Evolutionary conservation across 2,113 vertebrate species (phyloP), one percentile per base, ranked within the genome.

Genomic region (Hymenochirus boettgeri): DNA sequence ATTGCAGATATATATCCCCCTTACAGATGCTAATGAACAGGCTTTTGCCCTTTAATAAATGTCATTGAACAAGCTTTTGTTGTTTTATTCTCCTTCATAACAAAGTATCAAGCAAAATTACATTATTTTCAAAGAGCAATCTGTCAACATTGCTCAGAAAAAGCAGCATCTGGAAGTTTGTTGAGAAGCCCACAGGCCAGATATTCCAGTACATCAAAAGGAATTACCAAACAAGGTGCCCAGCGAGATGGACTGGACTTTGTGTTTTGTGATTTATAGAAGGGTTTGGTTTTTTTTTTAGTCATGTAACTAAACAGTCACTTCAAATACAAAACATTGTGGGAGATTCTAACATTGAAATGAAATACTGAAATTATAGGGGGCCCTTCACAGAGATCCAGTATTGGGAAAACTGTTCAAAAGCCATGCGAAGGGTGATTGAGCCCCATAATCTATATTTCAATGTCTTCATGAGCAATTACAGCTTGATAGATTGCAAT

Each of bases 131-230:
- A 58, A 57, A 67, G 46, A 67, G 46, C 51, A 22, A 67, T 57
- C 64, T 67, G 64, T 67, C 64, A 67, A 55, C 47, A 67, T 59
- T 52, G 33, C 64, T 67, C 59, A 67, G 50, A 27, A 47, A 47
- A 45, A 54, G 33, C 9, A 58, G 35, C 18, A 58, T 58, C 23
- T 42, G 23, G 50, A 27, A 29, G 10, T 67, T n/a, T 51, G 45
- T 35, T 48, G 12, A 51, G 8, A 19, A 52, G 55, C 64, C 55
- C 52, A n/a, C 7, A 23, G n/a, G 55, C 45, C 21, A 50, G 46
- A 52, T 10, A 51, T 67, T 58, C 64, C 64, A 57, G 46, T 47
- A 35, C 56, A 67, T 67, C 55, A 59, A 39, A 66, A 59, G 5
- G 55, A 59, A 67, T 67, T 52, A 67, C 57, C 59, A n/a, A 67